These are phyloP conservation scores for Toxostoma redivivum DNA, from an alignment of 2,113 vertebrate genomes.

Conservation along the genomic window DNA sequence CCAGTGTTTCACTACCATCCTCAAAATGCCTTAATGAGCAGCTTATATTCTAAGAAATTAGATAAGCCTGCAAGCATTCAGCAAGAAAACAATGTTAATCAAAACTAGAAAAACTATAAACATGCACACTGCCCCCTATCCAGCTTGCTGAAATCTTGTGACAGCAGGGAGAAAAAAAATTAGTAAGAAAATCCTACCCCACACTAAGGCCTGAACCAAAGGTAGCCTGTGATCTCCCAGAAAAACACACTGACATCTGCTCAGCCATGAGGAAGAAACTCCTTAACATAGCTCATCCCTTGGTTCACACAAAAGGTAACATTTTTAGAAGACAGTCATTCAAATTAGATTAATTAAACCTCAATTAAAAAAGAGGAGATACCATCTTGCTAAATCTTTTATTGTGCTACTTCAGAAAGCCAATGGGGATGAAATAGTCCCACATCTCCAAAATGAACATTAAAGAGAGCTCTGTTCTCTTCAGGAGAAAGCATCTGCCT, in stretches of 20 bases:
- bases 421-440: neutral
- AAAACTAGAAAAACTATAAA: neutral
- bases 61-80: neutral
- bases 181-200: neutral
- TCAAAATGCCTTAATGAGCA: neutral
- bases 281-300: neutral
- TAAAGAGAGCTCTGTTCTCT: neutral
- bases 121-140: neutral
- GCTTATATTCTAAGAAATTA: neutral
- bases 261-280: neutral
- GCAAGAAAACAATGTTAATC: neutral
- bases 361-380: neutral
- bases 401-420: neutral
- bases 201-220: neutral
- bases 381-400: neutral
- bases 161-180: neutral
- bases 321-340: neutral
- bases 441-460: neutral
- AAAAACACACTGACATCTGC: neutral
- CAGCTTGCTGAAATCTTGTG: neutral
- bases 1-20: neutral
- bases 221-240: neutral
- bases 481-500: neutral
- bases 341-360: constrained; percentile 26
- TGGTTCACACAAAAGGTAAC: constrained; percentile 4